Evolutionary conservation across 2,888 invertebrate genomes (phyloP), one percentile per base, ranked within the genome.

Genomic region (Emmelina monodactyla): DNA sequence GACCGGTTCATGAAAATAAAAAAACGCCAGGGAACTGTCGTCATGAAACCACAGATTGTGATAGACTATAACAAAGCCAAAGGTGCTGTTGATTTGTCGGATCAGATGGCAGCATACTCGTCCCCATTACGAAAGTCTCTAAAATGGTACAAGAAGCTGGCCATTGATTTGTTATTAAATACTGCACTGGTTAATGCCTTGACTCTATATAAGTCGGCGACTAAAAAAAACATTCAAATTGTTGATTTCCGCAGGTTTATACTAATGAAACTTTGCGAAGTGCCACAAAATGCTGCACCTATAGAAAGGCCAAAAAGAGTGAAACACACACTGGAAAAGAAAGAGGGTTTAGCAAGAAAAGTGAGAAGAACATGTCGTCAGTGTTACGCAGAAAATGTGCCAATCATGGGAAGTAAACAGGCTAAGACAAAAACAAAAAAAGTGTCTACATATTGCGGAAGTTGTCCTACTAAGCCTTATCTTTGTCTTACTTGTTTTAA

Each of bases 61-160:
- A 28, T 50, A 9, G 58, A 43, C 33, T 61, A 62, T 41, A 59
- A 62, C 42, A 45, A 44, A 37, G 43, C 46, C 6, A 62, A 61
- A 50, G 40, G 44, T 16, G 44, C 57, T 13, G 55, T 62, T 10
- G 56, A 61, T 37, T 35, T 58, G 39, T 49, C 44, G 22, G 57
- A 62, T 37, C 61, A 60, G 39, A 55, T 57, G 52, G 34, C 42
- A n/a, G 30, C 53, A 3, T 53, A 52, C 38, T 43, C 44, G n/a
- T 40, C 52, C 15, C 53, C 56, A 37, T 41, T 61, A 19, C 39
- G 58, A 32, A 61, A 57, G 44, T 49, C 51, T 11, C 38, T 60
- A 4, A 59, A 59, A 36, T 63, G 62, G 62, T 58, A 54, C 36
- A 51, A 39, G 39, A 63, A 61, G 39, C 28, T 59, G 28, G 58